Conservation (phyloP, 1,140 invertebrate species). For the Ostrea edulis region DNA sequence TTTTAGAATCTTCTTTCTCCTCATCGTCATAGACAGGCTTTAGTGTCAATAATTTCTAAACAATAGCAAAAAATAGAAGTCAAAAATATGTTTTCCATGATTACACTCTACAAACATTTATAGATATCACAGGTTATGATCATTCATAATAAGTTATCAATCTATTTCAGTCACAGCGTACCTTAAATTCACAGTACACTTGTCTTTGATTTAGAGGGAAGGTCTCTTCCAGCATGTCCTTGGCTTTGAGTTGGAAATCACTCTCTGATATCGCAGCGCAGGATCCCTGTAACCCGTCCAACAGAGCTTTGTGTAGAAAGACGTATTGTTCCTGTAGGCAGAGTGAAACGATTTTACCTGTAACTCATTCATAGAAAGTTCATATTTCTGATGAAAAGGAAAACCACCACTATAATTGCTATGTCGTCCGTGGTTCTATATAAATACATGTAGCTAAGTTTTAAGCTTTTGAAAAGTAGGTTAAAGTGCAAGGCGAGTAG, state of each 20-base stretch:
- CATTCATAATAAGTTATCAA: background rate
- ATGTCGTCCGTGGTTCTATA: background rate
- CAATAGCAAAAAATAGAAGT: background rate
- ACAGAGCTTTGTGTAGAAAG: background rate
- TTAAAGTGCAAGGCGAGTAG: no score
- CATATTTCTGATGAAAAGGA: no score
- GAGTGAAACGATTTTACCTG: background rate
- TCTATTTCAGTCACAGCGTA: background rate
- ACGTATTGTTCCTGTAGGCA: constrained; percentile 2
- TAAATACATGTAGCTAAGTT: background rate
- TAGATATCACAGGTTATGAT: background rate
- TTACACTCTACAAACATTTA: background rate
- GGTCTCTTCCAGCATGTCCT: background rate
- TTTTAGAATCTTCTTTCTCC: background rate
- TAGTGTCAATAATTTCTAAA: background rate
- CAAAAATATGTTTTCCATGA: background rate
- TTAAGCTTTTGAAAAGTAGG: no score
- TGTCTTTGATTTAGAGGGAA: background rate
- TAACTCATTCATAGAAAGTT: background rate
- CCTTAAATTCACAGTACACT: background rate
- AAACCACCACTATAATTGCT: background rate
- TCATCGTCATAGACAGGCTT: background rate
- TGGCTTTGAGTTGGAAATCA: background rate
- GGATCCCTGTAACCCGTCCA: background rate
- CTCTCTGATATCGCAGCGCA: background rate